phyloP scores from a whole-genome alignment of 1,140 invertebrate genomes.

The Zaprionus camerounensis region DNA sequence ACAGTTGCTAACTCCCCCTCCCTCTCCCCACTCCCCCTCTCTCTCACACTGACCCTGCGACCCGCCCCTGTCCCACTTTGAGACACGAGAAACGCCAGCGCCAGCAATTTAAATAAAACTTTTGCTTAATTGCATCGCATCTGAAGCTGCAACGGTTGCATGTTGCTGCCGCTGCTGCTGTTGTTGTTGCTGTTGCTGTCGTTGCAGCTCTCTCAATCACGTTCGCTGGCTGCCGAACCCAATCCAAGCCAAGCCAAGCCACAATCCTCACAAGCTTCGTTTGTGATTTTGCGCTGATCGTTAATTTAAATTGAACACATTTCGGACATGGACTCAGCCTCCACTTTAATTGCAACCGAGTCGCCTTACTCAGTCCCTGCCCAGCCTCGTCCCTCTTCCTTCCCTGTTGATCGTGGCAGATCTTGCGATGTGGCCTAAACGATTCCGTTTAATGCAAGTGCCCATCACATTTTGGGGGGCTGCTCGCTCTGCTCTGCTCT shows the following conservation, averaged over 20 bases:
- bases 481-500: not conserved
- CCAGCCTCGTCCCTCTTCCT: not conserved
- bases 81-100: slow-evolving; percentile 39
- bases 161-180: slow-evolving; percentile 19
- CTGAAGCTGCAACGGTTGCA: slow-evolving; percentile 57
- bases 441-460: slow-evolving; percentile 81
- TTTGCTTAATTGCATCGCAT: slow-evolving; percentile 77
- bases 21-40: not conserved
- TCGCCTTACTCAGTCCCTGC: slow-evolving; percentile 30
- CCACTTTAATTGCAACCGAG: slow-evolving; percentile 67
- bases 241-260: slow-evolving; percentile 14
- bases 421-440: slow-evolving; percentile 56
- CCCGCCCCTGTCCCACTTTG: not conserved
- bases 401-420: slow-evolving; percentile 21
- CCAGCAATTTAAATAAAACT: slow-evolving; percentile 81
- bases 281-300: slow-evolving; percentile 70
- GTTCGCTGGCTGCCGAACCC: slow-evolving; percentile 22
- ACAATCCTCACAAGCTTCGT: slow-evolving; percentile 22
- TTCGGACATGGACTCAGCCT: slow-evolving; percentile 73
- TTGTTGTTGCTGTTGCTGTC: slow-evolving; percentile 29
- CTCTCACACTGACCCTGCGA: not conserved
- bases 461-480: slow-evolving; percentile 74
- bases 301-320: slow-evolving; percentile 83
- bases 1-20: not conserved
- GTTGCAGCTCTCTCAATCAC: slow-evolving; percentile 41